These are phyloP conservation scores for Chesias legatella DNA, from an alignment of 2,888 invertebrate species.

Conservation along the genomic window DNA sequence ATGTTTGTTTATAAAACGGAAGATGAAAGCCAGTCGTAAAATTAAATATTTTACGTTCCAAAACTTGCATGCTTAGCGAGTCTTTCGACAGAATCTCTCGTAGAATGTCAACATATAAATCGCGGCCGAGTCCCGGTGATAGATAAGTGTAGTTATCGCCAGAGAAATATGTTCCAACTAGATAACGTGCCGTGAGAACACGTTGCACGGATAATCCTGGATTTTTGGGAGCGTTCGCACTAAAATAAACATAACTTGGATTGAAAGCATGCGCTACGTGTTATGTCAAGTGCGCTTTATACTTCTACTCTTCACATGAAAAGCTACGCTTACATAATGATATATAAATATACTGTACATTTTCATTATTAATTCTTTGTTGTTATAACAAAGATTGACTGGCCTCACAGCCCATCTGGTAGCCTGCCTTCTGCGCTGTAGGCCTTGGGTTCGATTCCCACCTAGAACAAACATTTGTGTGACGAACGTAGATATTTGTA, in stretches of 20 bases:
- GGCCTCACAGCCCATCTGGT: too few species aligned
- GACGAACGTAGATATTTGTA: too few species aligned
- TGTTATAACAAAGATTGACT: too few species aligned
- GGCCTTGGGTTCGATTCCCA: too few species aligned
- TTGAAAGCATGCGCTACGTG: conserved; percentile 36
- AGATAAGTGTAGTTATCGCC: conserved; percentile 70
- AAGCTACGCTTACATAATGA: too few species aligned
- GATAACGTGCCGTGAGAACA: conserved; percentile 68
- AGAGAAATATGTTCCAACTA: conserved; percentile 48
- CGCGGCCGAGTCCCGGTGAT: conserved; percentile 40
- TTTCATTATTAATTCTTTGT: too few species aligned
- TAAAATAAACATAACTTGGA: conserved; percentile 48
- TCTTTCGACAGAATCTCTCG: conserved; percentile 24
- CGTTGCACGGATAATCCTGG: conserved; percentile 47
- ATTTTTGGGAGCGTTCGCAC: conserved; percentile 43
- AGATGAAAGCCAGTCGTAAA: conserved; percentile 29
- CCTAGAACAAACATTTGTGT: too few species aligned
- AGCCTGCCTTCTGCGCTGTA: too few species aligned
- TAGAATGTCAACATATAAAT: conserved; percentile 45
- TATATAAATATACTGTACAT: too few species aligned
- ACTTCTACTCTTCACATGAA: conserved; percentile 18
- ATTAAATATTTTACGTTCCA: conserved; percentile 25
- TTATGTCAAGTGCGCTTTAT: conserved; percentile 32
- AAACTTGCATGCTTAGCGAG: conserved; percentile 25
- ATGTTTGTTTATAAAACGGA: conserved; percentile 25